Percentiles rank a stretch among this genome's conserved stretches.
Evolutionary conservation across 2,888 invertebrate genomes (phyloP).

Genomic region (Dromius quadrimaculatus): DNA sequence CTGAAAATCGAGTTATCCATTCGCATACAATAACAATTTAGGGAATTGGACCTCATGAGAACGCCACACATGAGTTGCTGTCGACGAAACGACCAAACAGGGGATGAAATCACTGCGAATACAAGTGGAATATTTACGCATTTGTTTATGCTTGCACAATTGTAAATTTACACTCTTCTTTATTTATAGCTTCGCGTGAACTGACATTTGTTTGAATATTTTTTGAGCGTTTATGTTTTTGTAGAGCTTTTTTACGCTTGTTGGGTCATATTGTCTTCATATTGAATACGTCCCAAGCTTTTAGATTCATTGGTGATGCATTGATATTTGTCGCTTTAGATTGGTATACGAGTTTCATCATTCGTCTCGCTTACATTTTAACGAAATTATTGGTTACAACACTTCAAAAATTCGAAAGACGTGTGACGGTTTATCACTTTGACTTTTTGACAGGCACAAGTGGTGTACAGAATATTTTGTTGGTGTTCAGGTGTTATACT

Average conservation of each 20-base stretch:
- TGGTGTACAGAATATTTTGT: not conserved
- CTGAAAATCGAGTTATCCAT: too few relatives aligned
- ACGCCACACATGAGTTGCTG: not conserved
- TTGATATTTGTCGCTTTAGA: not conserved
- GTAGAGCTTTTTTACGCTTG: too few relatives aligned
- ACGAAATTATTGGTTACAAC: not conserved
- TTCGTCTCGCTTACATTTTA: not conserved
- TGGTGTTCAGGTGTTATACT: not conserved
- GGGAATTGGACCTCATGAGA: constrained; percentile 6
- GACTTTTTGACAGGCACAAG: too few relatives aligned
- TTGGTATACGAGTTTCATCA: not conserved
- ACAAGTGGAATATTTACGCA: constrained; percentile 40
- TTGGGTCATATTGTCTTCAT: constrained; percentile 22
- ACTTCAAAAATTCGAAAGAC: not conserved
- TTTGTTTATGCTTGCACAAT: constrained; percentile 23
- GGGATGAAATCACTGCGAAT: constrained; percentile 18
- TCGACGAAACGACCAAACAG: constrained; percentile 7
- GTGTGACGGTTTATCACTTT: not conserved
- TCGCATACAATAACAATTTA: too few relatives aligned
- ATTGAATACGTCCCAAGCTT: constrained; percentile 1
- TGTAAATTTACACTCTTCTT: constrained; percentile 31
- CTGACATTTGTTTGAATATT: constrained; percentile 24
- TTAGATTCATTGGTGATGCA: not conserved
- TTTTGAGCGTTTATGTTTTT: constrained; percentile 34
- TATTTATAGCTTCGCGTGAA: constrained; percentile 39